Base-by-base conservation (phyloP, 2,797 vertebrate genomes). In the Lacerta viridis region DNA sequence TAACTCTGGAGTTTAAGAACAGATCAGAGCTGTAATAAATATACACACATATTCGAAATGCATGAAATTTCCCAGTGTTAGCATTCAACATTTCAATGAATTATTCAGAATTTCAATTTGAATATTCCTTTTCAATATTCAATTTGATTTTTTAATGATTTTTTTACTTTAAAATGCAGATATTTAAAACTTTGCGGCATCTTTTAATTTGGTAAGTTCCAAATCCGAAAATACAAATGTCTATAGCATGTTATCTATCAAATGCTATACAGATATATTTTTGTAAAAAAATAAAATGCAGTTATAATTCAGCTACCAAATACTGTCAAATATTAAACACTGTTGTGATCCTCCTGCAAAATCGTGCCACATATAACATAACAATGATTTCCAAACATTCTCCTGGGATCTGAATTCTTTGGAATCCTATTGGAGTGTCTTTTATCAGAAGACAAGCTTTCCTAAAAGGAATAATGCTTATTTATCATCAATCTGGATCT, bases 1-100 rank as follows among this genome's bases (percentile, higher is more conserved):
- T 10, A 74, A 1, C 8, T 88, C 0, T 68, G 8, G 11, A 80
- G 78, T 91, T 92, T 81, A 93, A 9, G 85, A 1, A 46, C 15
- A 55, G 43, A 41, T 61, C 43, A 7, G 36, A 25, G 27, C 36
- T 43, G 3, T n/a, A 87, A 80, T 8, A 66, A 78, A 80, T 18
- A 71, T 41, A 18, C 6, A 33, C 2, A n/a, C 43, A 50, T 71
- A 18, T 80, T 69, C 43, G 59, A 39, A 81, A 75, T 46, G 55
- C 29, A 61, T 20, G 18, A 55, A 33, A 29, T 86, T 55, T 69
- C 23, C 18, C 25, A 8, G 36, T 79, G 27, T 68, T 27, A 13
- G 4, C 15, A 27, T 39, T 78, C 43, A 15, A 1, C 20, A n/a
- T 66, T 41, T 36, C 17, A 61, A 61, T 39, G 33, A 74, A 23